These are phyloP conservation scores for Tipula vernalis DNA, from an alignment of 2,888 invertebrate species.

Conservation along the genomic window DNA sequence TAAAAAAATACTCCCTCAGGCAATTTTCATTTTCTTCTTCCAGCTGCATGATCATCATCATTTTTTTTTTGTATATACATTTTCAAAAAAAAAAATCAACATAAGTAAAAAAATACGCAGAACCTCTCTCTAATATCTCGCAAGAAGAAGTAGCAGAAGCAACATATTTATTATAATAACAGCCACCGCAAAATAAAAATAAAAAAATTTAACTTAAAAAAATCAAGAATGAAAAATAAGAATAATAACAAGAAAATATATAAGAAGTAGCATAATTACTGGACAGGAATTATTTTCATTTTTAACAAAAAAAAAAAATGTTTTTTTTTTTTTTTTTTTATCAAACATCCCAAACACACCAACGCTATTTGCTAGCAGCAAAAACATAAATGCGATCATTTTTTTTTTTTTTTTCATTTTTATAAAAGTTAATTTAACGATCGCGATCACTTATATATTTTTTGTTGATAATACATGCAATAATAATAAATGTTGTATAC, in stretches of 20 bases:
- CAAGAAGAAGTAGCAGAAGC: slow-evolving; percentile 4
- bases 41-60: background rate
- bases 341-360: slow-evolving; percentile 4
- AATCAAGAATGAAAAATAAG: background rate
- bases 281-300: background rate
- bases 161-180: slow-evolving; percentile 4
- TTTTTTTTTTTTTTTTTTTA: background rate
- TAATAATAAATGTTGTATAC: background rate
- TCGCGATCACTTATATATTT: background rate
- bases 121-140: background rate
- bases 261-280: background rate
- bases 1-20: background rate
- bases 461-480: background rate
- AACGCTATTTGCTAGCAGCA: background rate
- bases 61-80: background rate
- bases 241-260: background rate
- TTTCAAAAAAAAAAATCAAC: background rate
- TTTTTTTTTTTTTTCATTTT: background rate
- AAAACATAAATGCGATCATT: background rate
- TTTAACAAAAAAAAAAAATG: background rate
- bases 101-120: background rate
- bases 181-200: background rate
- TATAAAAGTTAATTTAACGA: background rate
- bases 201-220: background rate
- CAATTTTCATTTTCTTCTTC: background rate